Evolutionary conservation across 2,888 invertebrate genomes (phyloP), one percentile per base, ranked within the genome.

Genomic region (Melieria omissa): DNA sequence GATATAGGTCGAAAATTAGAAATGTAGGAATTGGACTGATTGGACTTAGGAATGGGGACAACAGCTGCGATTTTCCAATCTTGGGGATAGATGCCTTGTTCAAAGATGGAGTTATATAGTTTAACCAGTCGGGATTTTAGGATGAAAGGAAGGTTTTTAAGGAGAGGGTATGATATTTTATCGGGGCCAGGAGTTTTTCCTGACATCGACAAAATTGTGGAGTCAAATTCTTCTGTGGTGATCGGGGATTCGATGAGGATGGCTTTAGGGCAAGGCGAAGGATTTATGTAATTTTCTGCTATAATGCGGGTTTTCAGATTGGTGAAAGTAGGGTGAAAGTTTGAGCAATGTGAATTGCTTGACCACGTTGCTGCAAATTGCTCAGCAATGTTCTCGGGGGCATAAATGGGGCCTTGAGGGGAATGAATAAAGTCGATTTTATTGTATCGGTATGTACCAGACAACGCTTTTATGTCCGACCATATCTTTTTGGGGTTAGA

Each of bases 231-330:
- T 44, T 61, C n/a, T 7, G 46, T 8, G 8, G n/a, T 45, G 61
- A 61, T 61, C 16, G 45, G 45, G 44, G 61, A 61, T 45, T 61
- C 61, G 61, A n/a, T 61, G 60, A 60, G n/a, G 60, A 29, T 29
- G 29, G 29, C 44, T 42, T 42, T 60, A 60, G 42, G 44, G 29
- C n/a, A 60, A 42, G 60, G 61, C 46, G 46, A 61, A 14, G 58
- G 16, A 42, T 58, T 58, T 12, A 41, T 10, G 9, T 58, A 58
- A 60, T 42, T 60, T 60, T 42, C n/a, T 6, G 60, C n/a, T n/a
- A 44, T 60, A 60, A 60, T 60, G 42, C 42, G 42, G 44, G 7
- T 60, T 44, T 44, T 60, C 3, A 60, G 60, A 5, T 12, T 12
- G 60, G 5, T 60, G 10, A 60, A 60, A 44, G 42, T 12, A 4